A percentile compares a stretch with the other conserved stretches of the same genome.
phyloP scores from a whole-genome alignment of 2,113 vertebrate genomes.

The Miniopterus natalensis region DNA sequence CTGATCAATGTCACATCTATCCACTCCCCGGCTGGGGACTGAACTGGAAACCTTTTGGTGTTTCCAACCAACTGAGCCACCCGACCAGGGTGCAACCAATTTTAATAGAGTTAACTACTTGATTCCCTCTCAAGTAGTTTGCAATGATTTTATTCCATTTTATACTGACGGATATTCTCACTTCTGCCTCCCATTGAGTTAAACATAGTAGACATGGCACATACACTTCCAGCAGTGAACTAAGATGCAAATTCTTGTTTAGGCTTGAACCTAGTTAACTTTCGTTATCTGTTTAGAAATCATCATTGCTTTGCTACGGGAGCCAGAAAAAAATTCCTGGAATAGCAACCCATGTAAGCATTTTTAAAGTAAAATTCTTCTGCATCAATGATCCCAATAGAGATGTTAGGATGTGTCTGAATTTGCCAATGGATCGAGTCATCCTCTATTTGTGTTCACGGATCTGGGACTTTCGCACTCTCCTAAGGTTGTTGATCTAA shows the following conservation, averaged over 20 bases:
- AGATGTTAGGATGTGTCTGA: conserved; percentile 28
- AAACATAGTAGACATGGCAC: background rate
- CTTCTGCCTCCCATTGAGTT: background rate
- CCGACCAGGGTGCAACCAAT: background rate
- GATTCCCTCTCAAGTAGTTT: background rate
- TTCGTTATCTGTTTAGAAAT: conserved; percentile 51
- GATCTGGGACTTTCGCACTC: background rate
- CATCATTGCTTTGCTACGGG: background rate
- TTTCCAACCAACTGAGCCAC: background rate
- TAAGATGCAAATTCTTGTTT: conserved; percentile 26
- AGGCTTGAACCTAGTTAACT: background rate
- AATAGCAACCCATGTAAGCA: background rate
- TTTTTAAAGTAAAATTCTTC: conserved; percentile 51
- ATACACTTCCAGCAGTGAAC: background rate
- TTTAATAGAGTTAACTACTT: conserved; percentile 56
- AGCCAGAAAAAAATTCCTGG: background rate
- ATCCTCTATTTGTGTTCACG: background rate
- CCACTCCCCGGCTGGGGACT: too few relatives aligned
- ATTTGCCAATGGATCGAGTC: background rate
- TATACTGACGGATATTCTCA: background rate
- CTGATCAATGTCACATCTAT: too few relatives aligned
- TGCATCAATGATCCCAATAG: background rate
- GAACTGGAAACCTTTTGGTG: background rate
- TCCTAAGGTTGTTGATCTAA: background rate
- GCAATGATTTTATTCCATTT: background rate